A percentile compares a stretch with the other conserved stretches of the same genome.
Conservation (phyloP, 2,888 invertebrate genomes). For the Caenorhabditis doughertyi region DNA sequence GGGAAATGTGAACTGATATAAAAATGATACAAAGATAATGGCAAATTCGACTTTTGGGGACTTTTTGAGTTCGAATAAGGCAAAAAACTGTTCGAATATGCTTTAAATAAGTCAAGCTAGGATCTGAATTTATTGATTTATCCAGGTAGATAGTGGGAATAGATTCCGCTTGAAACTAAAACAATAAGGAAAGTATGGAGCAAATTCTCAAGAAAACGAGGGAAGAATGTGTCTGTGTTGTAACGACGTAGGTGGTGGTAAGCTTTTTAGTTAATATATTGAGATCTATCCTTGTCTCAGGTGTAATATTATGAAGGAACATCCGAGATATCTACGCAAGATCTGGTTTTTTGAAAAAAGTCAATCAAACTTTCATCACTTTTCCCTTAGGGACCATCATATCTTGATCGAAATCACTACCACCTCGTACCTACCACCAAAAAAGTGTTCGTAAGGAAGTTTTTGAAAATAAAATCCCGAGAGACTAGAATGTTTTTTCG, state of each 20-base stretch:
- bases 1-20: conserved; percentile 11
- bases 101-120: background rate
- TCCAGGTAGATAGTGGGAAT: background rate
- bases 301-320: too few species aligned
- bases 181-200: conserved; percentile 21
- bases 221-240: conserved; percentile 25
- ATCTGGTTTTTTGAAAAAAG: conserved; percentile 1
- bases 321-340: background rate
- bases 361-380: conserved; percentile 29
- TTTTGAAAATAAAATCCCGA: background rate
- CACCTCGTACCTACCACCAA: conserved; percentile 17
- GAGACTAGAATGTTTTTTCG: conserved; percentile 4
- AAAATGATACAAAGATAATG: too few species aligned
- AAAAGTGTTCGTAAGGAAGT: conserved; percentile 10
- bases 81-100: too few species aligned
- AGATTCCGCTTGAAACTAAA: background rate
- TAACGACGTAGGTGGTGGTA: conserved; percentile 4
- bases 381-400: conserved; percentile 11
- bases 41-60: too few species aligned
- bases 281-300: too few species aligned
- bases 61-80: too few species aligned
- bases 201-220: too few species aligned
- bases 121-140: background rate
- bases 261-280: conserved; percentile 16
- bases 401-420: conserved; percentile 18